Evolutionary conservation across 2,888 invertebrate genomes (phyloP).

Genomic region (Ceriagrion tenellum): DNA sequence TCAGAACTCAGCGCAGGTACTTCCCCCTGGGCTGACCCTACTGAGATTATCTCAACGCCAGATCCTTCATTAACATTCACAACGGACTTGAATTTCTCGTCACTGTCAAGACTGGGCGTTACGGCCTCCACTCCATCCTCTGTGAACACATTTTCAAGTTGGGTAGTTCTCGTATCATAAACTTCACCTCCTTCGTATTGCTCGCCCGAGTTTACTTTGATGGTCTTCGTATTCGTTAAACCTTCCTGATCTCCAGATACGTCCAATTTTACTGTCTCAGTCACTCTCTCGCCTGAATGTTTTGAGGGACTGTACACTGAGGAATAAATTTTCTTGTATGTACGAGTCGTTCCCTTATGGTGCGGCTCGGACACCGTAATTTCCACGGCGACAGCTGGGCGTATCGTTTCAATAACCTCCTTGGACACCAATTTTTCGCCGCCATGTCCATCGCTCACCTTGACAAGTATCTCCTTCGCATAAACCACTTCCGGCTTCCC

Average conservation of each 20-base stretch:
- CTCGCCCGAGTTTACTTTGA: background rate
- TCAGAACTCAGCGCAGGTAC: background rate
- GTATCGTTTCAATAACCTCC: background rate
- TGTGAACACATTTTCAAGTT: background rate
- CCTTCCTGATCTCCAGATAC: background rate
- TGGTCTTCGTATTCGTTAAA: background rate
- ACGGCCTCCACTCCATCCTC: background rate
- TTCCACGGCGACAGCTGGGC: background rate
- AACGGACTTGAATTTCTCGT: background rate
- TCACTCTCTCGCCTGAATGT: background rate
- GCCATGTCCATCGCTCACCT: background rate
- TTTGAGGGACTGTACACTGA: background rate
- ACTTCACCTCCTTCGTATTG: background rate
- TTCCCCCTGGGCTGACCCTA: background rate
- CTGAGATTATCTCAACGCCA: background rate
- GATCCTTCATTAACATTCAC: background rate
- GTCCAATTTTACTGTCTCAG: background rate
- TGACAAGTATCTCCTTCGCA: background rate
- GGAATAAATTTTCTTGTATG: background rate
- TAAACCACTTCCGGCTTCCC: background rate
- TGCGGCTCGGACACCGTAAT: background rate
- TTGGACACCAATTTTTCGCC: background rate
- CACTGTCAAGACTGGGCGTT: background rate
- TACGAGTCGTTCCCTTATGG: background rate
- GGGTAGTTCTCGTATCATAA: background rate